Conservation (phyloP, 2,113 vertebrate species). For the Edolisoma coerulescens region DNA sequence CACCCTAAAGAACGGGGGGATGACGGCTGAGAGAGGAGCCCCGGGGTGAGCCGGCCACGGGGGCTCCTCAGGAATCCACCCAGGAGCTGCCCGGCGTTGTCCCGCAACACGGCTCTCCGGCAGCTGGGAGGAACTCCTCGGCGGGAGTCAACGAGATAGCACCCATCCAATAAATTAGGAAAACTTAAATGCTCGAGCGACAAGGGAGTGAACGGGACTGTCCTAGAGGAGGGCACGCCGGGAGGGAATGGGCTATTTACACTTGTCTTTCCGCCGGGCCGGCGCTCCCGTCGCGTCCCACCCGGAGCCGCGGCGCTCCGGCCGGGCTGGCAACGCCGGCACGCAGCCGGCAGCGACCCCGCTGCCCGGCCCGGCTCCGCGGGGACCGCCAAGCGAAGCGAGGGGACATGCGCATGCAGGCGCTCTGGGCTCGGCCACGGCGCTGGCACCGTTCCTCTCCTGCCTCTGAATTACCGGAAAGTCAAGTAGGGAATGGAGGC, state of each 20-base stretch:
- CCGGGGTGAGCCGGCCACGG: conserved; percentile 71
- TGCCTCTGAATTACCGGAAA: not conserved
- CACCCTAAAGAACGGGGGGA: conserved; percentile 58
- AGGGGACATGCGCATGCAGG: not conserved
- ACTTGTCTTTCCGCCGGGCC: conserved; percentile 25
- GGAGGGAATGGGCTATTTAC: conserved; percentile 68
- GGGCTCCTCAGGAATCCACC: conserved; percentile 60
- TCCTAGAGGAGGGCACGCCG: conserved; percentile 37
- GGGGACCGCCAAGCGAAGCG: not conserved
- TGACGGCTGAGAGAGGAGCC: conserved; percentile 56
- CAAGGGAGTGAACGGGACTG: not conserved
- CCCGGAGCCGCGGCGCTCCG: no score
- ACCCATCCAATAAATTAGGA: conserved; percentile 79
- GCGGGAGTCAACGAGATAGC: conserved; percentile 65
- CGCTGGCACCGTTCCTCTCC: not conserved
- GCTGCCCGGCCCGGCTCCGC: not conserved
- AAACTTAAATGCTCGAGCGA: conserved; percentile 41
- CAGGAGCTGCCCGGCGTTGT: conserved; percentile 64
- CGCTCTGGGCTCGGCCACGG: not conserved
- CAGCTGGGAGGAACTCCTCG: conserved; percentile 49
- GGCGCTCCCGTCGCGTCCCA: not conserved
- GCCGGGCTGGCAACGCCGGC: not conserved
- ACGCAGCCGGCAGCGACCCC: not conserved
- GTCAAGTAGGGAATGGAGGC: not conserved
- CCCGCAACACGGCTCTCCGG: conserved; percentile 70